Conservation (phyloP, 2,113 vertebrate genomes). For the Crotalus viridis region DNA sequence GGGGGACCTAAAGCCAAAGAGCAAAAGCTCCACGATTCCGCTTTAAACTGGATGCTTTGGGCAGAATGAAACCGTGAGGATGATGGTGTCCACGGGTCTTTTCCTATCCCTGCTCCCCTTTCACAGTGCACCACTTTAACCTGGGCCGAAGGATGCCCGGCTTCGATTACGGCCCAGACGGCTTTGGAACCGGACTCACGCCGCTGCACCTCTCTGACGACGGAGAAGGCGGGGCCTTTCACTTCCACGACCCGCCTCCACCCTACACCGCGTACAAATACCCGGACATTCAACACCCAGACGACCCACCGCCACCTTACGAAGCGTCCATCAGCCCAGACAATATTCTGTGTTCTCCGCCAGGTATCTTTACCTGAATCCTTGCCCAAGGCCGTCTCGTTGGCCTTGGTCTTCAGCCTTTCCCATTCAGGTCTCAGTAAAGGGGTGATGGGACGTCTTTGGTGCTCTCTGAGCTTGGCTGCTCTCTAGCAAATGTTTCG, state of each 20-base stretch:
- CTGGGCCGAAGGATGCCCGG: constrained; percentile 93
- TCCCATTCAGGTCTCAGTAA: neutral
- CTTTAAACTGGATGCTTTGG: neutral
- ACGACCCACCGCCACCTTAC: constrained; percentile 94
- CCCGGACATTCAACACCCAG: constrained; percentile 90
- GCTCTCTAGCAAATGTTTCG: too few relatives aligned
- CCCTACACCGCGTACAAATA: constrained; percentile 97
- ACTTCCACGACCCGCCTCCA: constrained; percentile 95
- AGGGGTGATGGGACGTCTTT: neutral
- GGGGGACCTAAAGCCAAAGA: neutral
- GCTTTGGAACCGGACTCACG: constrained; percentile 93
- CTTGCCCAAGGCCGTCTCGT: neutral
- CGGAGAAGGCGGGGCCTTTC: constrained; percentile 93
- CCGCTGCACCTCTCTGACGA: constrained; percentile 96
- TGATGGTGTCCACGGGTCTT: too few relatives aligned
- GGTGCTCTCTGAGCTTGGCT: neutral
- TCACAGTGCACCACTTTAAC: constrained; percentile 96
- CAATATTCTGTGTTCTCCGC: constrained; percentile 84
- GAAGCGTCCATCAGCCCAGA: constrained; percentile 94
- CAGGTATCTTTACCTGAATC: constrained; percentile 69
- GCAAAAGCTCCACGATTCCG: neutral
- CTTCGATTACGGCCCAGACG: constrained; percentile 92
- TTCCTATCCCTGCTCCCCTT: neutral
- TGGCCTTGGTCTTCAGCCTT: neutral
- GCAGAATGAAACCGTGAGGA: neutral